Evolutionary conservation across 2,888 invertebrate genomes (phyloP).

Genomic region (Sisyra terminalis): DNA sequence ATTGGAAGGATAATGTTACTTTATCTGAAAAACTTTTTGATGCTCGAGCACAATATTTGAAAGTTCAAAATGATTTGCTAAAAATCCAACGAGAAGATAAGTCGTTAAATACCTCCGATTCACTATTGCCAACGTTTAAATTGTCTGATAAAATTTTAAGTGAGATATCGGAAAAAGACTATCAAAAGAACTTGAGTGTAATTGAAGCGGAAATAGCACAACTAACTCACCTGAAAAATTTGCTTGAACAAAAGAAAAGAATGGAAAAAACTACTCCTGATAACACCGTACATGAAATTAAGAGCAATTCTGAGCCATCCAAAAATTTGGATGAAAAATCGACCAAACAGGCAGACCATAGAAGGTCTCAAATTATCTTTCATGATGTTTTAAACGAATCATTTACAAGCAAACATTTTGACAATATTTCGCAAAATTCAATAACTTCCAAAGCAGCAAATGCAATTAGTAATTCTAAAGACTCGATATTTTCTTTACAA

Average conservation of each 20-base stretch:
- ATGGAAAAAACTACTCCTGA: conserved; percentile 6
- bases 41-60: conserved; percentile 15
- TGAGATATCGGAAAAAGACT: conserved; percentile 30
- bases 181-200: conserved; percentile 35
- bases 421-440: too few species aligned
- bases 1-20: conserved; percentile 31
- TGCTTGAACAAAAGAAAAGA: conserved; percentile 19
- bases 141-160: conserved; percentile 13
- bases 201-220: conserved; percentile 39
- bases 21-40: conserved; percentile 29
- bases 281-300: conserved; percentile 4
- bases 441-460: too few species aligned
- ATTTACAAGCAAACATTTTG: too few species aligned
- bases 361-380: too few species aligned
- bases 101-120: not conserved
- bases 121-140: not conserved
- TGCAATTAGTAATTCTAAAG: too few species aligned
- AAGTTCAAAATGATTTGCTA: conserved; percentile 18
- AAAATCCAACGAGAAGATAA: conserved; percentile 12
- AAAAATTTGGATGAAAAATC: not conserved
- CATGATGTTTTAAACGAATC: too few species aligned
- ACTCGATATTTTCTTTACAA: too few species aligned
- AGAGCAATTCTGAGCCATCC: not conserved
- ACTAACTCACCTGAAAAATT: conserved; percentile 31
- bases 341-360: conserved; percentile 4